Conservation (phyloP, 2,888 invertebrate species). For the Tachina grossa region DNA sequence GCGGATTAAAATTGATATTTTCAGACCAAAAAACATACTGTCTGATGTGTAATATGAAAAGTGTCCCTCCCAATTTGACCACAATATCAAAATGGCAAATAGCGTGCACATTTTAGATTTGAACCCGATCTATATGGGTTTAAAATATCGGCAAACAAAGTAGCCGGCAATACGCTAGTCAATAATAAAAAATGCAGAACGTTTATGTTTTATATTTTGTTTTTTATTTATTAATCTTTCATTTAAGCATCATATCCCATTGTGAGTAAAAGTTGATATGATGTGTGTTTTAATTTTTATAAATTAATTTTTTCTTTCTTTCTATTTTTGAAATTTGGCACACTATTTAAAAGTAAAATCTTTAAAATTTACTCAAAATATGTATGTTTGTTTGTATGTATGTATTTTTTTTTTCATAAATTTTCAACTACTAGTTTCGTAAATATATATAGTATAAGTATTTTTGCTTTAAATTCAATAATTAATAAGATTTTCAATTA, state of each 20-base stretch:
- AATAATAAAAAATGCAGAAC: background rate
- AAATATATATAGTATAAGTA: conserved; percentile 5
- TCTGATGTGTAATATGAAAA: too few relatives aligned
- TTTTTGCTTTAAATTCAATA: conserved; percentile 51
- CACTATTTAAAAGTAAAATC: conserved; percentile 62
- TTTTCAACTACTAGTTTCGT: conserved; percentile 61
- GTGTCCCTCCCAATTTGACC: too few relatives aligned
- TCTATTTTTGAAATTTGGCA: conserved; percentile 40
- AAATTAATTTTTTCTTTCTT: conserved; percentile 5
- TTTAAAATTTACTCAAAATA: conserved; percentile 67
- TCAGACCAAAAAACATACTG: too few relatives aligned
- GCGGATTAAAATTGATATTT: too few relatives aligned
- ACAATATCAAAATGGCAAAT: too few relatives aligned
- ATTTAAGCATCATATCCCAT: conserved; percentile 74
- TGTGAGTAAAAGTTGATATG: conserved; percentile 76
- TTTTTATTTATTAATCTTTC: conserved; percentile 33
- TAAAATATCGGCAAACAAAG: too few relatives aligned
- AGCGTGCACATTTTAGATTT: too few relatives aligned
- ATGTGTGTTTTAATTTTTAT: conserved; percentile 34
- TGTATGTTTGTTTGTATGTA: conserved; percentile 24
- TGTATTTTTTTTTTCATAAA: conserved; percentile 62
- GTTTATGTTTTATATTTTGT: conserved; percentile 21
- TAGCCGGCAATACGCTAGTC: too few relatives aligned
- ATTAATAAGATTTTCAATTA: conserved; percentile 36
- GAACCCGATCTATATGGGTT: too few relatives aligned